Evolutionary conservation across 2,113 vertebrate species (phyloP).

Genomic region (Oriolus oriolus): DNA sequence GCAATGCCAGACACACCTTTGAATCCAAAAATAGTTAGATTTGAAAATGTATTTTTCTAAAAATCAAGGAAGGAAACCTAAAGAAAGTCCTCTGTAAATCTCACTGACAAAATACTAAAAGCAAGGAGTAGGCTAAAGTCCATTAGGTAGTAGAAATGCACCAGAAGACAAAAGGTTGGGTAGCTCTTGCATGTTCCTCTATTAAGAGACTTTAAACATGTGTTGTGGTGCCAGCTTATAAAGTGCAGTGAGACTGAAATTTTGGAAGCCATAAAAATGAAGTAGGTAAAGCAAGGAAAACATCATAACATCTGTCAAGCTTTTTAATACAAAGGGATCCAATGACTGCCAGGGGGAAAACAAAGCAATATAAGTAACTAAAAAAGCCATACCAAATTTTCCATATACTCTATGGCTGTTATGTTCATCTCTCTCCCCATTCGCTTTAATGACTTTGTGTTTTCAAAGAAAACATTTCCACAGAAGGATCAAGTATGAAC

Average conservation of each 20-base stretch:
- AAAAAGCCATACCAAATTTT: neutral
- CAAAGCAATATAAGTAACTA: neutral
- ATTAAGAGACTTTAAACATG: neutral
- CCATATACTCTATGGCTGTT: neutral
- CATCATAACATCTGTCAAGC: neutral
- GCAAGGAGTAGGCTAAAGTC: neutral
- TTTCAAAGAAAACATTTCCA: neutral
- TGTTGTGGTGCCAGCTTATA: neutral
- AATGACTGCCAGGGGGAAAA: neutral
- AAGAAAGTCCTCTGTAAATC: neutral
- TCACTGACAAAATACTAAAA: slow-evolving; percentile 35
- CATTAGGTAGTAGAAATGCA: neutral
- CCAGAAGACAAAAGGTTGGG: neutral
- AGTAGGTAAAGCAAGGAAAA: neutral
- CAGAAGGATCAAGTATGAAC: neutral
- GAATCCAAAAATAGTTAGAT: neutral
- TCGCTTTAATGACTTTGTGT: neutral
- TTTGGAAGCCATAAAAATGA: neutral
- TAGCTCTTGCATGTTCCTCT: neutral
- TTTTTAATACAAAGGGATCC: neutral
- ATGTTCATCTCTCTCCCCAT: neutral
- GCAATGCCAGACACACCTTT: neutral
- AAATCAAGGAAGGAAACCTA: neutral
- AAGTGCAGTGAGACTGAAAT: neutral
- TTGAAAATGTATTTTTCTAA: neutral